Conservation (phyloP, 2,888 invertebrate species). For the Patella caerulea region DNA sequence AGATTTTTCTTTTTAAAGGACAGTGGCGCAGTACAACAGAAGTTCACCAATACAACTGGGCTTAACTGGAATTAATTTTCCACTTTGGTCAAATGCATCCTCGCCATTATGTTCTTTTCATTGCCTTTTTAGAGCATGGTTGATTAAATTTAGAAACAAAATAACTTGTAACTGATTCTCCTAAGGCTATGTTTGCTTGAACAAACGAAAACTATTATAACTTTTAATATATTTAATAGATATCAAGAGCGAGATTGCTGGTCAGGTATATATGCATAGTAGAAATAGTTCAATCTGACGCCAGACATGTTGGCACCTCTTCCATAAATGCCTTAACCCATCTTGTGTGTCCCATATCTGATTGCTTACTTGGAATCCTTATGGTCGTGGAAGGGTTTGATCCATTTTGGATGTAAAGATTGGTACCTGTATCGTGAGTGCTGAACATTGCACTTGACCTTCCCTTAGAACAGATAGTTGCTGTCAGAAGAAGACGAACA, state of each 20-base stretch:
- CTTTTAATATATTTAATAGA: slow-evolving; percentile 9
- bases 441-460: slow-evolving; percentile 31
- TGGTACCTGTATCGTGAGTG: slow-evolving; percentile 42
- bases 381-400: slow-evolving; percentile 33
- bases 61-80: too few species aligned
- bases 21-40: too few species aligned
- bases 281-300: slow-evolving; percentile 24
- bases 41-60: too few species aligned
- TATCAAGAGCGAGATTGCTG: slow-evolving; percentile 27
- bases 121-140: too few species aligned
- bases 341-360: slow-evolving; percentile 33
- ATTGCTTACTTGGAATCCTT: slow-evolving; percentile 40
- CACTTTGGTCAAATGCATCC: too few species aligned
- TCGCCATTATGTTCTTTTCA: too few species aligned
- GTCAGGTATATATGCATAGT: slow-evolving; percentile 45
- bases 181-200: too few species aligned
- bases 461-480: slow-evolving; percentile 47
- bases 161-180: too few species aligned
- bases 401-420: slow-evolving; percentile 48
- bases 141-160: too few species aligned
- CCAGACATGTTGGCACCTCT: slow-evolving; percentile 35
- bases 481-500: slow-evolving; percentile 33
- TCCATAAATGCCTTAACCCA: slow-evolving; percentile 46
- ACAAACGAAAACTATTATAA: too few species aligned
- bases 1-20: too few species aligned